phyloP scores from a whole-genome alignment of 2,888 invertebrate species.

The Boloria selene region DNA sequence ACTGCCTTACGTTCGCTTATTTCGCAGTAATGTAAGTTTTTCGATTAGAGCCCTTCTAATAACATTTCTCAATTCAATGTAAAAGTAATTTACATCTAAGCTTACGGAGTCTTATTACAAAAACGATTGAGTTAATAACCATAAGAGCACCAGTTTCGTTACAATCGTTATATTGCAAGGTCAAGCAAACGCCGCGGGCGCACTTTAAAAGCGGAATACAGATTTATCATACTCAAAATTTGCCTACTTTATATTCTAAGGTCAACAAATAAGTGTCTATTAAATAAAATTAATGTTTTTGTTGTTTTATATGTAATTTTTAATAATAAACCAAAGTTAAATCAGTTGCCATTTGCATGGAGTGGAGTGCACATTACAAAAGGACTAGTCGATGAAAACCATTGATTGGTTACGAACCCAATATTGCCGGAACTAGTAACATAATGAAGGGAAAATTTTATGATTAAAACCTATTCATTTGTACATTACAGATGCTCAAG shows the following conservation, averaged over 20 bases:
- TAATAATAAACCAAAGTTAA: neutral
- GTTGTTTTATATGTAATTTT: constrained; percentile 9
- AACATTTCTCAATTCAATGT: constrained; percentile 13
- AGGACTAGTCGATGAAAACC: neutral
- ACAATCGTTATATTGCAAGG: constrained; percentile 56
- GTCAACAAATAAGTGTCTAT: constrained; percentile 26
- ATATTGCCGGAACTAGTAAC: constrained; percentile 10
- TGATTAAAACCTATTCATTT: neutral
- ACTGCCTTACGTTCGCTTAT: neutral
- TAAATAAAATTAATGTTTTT: constrained; percentile 17
- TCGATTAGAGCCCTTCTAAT: constrained; percentile 5
- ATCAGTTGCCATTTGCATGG: neutral
- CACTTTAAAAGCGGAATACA: constrained; percentile 55
- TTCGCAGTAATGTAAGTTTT: too few species aligned
- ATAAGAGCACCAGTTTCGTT: constrained; percentile 51
- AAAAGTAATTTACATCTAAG: constrained; percentile 19
- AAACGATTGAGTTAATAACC: constrained; percentile 37
- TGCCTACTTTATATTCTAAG: constrained; percentile 43
- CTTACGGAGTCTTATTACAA: constrained; percentile 24
- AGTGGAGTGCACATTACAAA: neutral
- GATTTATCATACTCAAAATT: constrained; percentile 62
- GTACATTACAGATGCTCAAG: constrained; percentile 1
- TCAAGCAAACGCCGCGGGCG: constrained; percentile 50
- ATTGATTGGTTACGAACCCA: constrained; percentile 10
- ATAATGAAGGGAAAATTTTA: constrained; percentile 8